A percentile compares a stretch with the other conserved stretches of the same genome.
Evolutionary conservation across 2,113 vertebrate genomes (phyloP).

Genomic region (Bostrychus sinensis): DNA sequence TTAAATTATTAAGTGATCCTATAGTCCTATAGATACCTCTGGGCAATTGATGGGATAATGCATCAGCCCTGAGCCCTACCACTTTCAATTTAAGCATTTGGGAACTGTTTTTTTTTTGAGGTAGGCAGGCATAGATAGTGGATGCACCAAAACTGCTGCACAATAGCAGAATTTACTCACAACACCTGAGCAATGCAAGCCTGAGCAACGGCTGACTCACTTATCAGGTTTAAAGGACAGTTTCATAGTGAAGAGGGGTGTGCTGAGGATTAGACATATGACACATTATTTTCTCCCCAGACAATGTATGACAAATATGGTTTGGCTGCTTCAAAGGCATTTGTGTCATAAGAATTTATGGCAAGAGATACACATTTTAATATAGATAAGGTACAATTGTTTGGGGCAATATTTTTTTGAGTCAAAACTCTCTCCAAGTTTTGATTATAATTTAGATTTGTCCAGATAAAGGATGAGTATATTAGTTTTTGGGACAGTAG

Average conservation of each 20-base stretch:
- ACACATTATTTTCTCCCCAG: constrained; percentile 64
- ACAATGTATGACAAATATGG: constrained; percentile 72
- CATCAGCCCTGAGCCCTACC: neutral
- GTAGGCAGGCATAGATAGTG: no score
- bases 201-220: constrained; percentile 50
- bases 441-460: constrained; percentile 51
- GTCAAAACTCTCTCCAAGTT: constrained; percentile 44
- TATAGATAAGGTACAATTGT: constrained; percentile 37
- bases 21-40: no score
- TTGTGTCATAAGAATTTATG: constrained; percentile 70
- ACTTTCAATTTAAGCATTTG: no score
- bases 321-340: constrained; percentile 68
- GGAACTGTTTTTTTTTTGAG: no score
- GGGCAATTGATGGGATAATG: neutral
- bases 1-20: no score
- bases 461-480: constrained; percentile 30
- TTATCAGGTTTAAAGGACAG: constrained; percentile 61
- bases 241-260: constrained; percentile 31
- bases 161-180: neutral
- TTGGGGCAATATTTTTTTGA: constrained; percentile 51
- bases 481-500: no score
- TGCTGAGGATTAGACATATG: constrained; percentile 57
- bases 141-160: no score
- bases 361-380: constrained; percentile 61
- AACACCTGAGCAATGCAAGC: constrained; percentile 36